A percentile compares a stretch with the other conserved stretches of the same genome.
phyloP scores from a whole-genome alignment of 2,797 vertebrate genomes.

The Trachops cirrhosus region DNA sequence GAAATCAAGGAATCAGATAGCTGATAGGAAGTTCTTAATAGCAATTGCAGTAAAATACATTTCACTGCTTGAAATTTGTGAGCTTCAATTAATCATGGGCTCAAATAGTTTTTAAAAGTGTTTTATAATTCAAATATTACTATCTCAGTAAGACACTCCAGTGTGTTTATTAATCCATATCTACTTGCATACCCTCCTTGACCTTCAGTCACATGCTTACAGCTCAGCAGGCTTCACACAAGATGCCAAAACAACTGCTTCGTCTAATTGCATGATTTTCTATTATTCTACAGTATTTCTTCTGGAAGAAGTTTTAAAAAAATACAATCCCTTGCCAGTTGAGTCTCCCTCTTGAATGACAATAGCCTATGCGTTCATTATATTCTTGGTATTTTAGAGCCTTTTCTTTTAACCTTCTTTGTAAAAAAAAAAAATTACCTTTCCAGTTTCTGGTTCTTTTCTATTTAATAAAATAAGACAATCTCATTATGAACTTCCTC shows the following conservation, averaged over 20 bases:
- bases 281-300: not conserved
- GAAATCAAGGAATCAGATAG: constrained; percentile 74
- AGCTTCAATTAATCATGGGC: constrained; percentile 72
- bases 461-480: constrained; percentile 18
- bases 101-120: constrained; percentile 76
- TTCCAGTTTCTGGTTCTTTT: not conserved
- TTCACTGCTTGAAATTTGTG: constrained; percentile 76
- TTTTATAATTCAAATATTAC: constrained; percentile 77
- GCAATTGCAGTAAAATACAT: constrained; percentile 73
- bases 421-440: not conserved
- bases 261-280: constrained; percentile 11
- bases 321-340: not conserved
- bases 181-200: constrained; percentile 43
- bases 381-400: not conserved
- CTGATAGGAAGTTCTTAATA: constrained; percentile 73
- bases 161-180: constrained; percentile 71
- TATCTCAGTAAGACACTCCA: constrained; percentile 67
- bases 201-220: constrained; percentile 53
- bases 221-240: constrained; percentile 52
- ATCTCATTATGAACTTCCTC: not conserved
- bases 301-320: not conserved
- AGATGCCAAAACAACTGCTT: constrained; percentile 50
- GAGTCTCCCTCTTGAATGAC: constrained; percentile 1
- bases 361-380: not conserved
- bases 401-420: not conserved